Evolutionary conservation across 2,888 invertebrate genomes (phyloP), one percentile per base, ranked within the genome.

Genomic region (Panopea generosa): DNA sequence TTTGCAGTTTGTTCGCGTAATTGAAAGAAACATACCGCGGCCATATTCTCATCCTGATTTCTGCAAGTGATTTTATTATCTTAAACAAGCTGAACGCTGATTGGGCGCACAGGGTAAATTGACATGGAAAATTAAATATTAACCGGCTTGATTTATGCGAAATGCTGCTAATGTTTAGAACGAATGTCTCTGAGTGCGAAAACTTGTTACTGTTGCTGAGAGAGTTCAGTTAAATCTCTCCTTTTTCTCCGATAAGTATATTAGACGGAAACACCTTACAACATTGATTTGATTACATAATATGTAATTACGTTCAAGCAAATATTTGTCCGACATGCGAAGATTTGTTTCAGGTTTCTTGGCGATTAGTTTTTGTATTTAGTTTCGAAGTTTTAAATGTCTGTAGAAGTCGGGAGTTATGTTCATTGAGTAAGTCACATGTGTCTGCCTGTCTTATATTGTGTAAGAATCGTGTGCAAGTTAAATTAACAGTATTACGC

Each of bases 81-180:
- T 47, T 56, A 27, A 55, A 65, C 65, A 43, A 56, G 55, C 47
- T 49, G 26, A 20, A 22, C 38, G 26, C 47, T 61, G 40, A 73
- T 55, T 67, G 57, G 56, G 24, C 43, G 16, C 55, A 57, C 22
- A 9, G 20, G 33, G 38, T 67, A 33, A 57, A 49, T 80, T 70
- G 76, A 67, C 80, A 76, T 47, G 18, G 59, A 40, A 61, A 73
- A 80, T 80, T 80, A 76, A 80, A 73, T 80, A 80, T 80, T 79
- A 62, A 73, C 57, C 47, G 38, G 27, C 16, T 50, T 69, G 76
- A 76, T 72, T 76, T 69, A 80, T 76, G 72, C 50, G 66, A 76
- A 70, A 68, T 72, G 77, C 52, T 77, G 59, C 74, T 68, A 59
- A 59, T 50, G 68, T 75, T 75, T 65, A 69, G 69, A 20, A 63